phyloP scores from a whole-genome alignment of 37 sponge, comb jelly and placozoan species.

The Chondrilla cf. caribensis region DNA sequence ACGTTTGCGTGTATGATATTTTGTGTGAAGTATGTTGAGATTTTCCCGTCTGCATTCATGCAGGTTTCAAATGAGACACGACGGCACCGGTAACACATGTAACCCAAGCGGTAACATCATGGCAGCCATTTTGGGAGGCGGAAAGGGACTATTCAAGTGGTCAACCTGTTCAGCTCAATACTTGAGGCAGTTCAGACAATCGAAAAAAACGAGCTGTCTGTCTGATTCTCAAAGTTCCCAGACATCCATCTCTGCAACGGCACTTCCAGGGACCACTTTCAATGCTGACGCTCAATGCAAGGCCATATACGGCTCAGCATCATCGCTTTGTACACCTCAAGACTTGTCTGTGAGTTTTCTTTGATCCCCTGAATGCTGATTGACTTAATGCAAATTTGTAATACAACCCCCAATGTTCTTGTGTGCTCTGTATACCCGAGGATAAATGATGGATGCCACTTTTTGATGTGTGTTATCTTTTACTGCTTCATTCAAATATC shows the following conservation, averaged over 20 bases:
- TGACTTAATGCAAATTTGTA: no score
- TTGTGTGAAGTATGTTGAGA: neutral
- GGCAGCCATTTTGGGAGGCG: neutral
- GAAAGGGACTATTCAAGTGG: constrained; percentile 15
- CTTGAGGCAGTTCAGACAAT: constrained; percentile 8
- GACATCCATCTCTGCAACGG: neutral
- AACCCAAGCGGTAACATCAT: constrained; percentile 3
- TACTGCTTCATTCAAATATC: no score
- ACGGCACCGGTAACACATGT: constrained; percentile 11
- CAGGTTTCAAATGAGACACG: constrained; percentile 26
- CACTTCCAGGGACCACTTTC: neutral
- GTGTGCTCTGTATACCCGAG: no score
- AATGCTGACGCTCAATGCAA: constrained; percentile 11
- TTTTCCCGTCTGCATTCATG: neutral
- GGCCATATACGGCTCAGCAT: constrained; percentile 1
- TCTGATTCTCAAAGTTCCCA: neutral
- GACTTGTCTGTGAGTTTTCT: neutral
- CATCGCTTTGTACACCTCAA: neutral
- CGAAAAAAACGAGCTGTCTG: neutral
- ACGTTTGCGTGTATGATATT: constrained; percentile 1
- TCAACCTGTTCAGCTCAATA: constrained; percentile 26
- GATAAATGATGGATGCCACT: no score
- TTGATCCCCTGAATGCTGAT: neutral
- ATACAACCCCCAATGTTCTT: no score
- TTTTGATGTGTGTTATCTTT: no score